phyloP scores from a whole-genome alignment of 2,113 vertebrate genomes.

The Motacilla alba region DNA sequence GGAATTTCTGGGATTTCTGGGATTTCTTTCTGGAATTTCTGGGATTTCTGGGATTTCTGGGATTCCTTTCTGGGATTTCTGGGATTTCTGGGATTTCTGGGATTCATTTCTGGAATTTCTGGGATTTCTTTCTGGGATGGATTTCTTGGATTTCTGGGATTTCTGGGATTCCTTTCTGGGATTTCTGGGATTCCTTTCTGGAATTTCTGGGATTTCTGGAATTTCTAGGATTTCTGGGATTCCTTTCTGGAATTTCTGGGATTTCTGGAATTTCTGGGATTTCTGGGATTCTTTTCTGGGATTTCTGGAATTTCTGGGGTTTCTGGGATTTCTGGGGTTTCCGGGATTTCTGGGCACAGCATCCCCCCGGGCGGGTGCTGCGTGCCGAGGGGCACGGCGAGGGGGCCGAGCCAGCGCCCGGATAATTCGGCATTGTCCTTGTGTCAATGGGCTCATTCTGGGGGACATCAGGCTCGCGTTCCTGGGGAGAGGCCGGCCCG shows the following conservation, averaged over 20 bases:
- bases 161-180: background rate
- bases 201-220: background rate
- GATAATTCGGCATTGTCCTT: background rate
- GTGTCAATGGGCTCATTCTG: background rate
- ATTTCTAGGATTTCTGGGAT: background rate
- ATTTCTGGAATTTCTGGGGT: background rate
- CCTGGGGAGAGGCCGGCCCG: background rate
- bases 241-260: background rate
- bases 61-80: background rate
- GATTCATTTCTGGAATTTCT: background rate
- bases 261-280: background rate
- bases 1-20: background rate
- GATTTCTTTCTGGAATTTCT: background rate
- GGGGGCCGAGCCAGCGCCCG: background rate
- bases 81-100: background rate
- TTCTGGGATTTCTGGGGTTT: background rate
- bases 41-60: background rate
- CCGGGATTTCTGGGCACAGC: background rate
- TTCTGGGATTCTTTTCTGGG: background rate
- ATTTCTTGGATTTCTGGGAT: background rate
- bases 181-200: too few species aligned
- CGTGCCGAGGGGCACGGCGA: background rate
- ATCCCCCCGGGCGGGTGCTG: fast-evolving
- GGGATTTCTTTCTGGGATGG: background rate
- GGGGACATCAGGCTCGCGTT: background rate